Conservation (phyloP, 92 coral and sea anemone genomes). For the Heliopora coerulea region DNA sequence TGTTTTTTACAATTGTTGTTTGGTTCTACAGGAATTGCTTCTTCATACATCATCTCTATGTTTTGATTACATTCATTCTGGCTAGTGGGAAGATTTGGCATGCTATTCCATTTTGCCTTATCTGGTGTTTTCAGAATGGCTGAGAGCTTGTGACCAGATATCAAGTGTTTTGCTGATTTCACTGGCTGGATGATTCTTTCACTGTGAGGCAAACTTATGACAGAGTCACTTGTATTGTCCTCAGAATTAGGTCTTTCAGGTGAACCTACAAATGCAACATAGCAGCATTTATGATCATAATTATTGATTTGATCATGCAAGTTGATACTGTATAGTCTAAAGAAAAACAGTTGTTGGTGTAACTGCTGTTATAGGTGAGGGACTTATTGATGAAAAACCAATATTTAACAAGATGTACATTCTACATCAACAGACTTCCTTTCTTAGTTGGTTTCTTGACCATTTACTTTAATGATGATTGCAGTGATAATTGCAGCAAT, state of each 20-base stretch:
- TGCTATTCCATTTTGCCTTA: constrained; percentile 64
- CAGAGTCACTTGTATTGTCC: not conserved
- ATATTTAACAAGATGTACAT: too few relatives aligned
- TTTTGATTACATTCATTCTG: constrained; percentile 44
- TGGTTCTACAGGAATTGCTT: constrained; percentile 51
- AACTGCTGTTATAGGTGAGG: too few relatives aligned
- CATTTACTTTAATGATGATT: too few relatives aligned
- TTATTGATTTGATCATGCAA: too few relatives aligned
- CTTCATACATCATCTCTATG: constrained; percentile 52
- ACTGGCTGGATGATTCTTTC: not conserved
- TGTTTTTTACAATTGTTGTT: constrained; percentile 63
- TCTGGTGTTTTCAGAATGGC: not conserved
- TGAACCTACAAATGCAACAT: not conserved
- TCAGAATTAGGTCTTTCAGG: not conserved
- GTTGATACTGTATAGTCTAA: too few relatives aligned
- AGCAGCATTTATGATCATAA: too few relatives aligned
- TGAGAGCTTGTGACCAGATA: not conserved
- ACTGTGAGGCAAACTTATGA: not conserved
- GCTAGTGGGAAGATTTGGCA: constrained; percentile 67
- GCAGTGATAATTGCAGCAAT: too few relatives aligned
- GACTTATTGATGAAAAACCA: too few relatives aligned
- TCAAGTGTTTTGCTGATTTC: not conserved
- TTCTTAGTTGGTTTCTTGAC: too few relatives aligned
- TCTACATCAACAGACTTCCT: too few relatives aligned
- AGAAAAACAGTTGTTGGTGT: too few relatives aligned